A percentile compares a stretch with the other conserved stretches of the same genome.
Conservation (phyloP, 2,113 vertebrate species). For the Microtus ochrogaster region DNA sequence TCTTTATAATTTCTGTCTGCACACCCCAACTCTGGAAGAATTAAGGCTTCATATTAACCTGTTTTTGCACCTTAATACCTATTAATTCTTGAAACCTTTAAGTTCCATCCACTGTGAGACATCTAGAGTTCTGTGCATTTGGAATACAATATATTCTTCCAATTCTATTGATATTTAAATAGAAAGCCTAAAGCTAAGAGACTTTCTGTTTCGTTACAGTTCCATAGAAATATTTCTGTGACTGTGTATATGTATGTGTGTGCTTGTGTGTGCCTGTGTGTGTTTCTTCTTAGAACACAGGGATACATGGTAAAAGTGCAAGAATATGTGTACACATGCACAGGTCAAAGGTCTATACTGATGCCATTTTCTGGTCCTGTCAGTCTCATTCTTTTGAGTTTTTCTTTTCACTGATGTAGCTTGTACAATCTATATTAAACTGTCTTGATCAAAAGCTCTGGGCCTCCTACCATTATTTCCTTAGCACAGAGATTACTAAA, state of each 20-base stretch:
- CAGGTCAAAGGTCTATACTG: neutral
- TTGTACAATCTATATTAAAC: neutral
- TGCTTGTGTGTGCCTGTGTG: neutral
- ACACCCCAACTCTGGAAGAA: neutral
- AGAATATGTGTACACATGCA: neutral
- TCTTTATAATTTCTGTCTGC: neutral
- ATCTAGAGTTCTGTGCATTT: neutral
- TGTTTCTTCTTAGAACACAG: too few relatives aligned
- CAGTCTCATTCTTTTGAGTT: neutral
- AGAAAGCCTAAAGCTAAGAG: neutral
- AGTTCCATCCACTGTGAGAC: neutral
- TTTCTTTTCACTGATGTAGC: neutral
- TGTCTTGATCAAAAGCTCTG: neutral
- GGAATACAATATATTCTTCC: neutral
- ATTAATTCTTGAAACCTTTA: neutral
- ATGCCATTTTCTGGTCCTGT: neutral
- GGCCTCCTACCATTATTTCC: accelerated
- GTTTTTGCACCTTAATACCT: neutral
- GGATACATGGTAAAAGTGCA: neutral
- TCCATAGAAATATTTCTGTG: neutral
- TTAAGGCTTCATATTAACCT: neutral
- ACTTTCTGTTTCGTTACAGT: neutral
- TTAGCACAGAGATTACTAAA: neutral
- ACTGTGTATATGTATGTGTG: neutral
- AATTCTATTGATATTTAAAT: neutral